phyloP scores from a whole-genome alignment of 2,888 invertebrate species.

The Nomada hirtipes region DNA sequence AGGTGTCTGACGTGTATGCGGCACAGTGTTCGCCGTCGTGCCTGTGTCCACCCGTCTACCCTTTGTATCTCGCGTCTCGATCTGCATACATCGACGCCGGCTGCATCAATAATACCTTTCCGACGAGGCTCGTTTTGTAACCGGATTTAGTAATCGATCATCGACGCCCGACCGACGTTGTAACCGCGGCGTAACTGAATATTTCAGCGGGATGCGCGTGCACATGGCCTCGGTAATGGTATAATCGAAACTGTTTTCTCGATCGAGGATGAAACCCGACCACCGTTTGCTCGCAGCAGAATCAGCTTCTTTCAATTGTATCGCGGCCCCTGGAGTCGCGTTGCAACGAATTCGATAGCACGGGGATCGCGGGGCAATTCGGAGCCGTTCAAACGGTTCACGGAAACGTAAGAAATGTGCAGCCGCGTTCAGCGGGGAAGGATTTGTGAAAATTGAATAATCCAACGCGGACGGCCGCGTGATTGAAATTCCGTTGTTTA shows the following conservation, averaged over 20 bases:
- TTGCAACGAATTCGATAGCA: not conserved
- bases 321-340: too few relatives aligned
- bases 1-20: conserved; percentile 17
- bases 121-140: conserved; percentile 33
- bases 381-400: too few relatives aligned
- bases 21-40: not conserved
- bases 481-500: conserved; percentile 45
- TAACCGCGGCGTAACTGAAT: conserved; percentile 25
- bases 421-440: not conserved
- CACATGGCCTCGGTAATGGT: not conserved
- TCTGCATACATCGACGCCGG: conserved; percentile 32
- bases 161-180: conserved; percentile 22
- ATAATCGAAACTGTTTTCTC: too few relatives aligned
- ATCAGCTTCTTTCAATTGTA: too few relatives aligned
- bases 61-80: conserved; percentile 36
- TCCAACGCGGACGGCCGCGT: not conserved
- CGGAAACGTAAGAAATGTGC: too few relatives aligned
- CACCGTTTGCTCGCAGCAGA: too few relatives aligned
- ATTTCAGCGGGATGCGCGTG: conserved; percentile 22
- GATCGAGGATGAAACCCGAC: too few relatives aligned
- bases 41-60: not conserved
- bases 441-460: conserved; percentile 33
- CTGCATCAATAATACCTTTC: conserved; percentile 36
- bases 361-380: too few relatives aligned
- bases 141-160: conserved; percentile 49